A percentile compares a stretch with the other conserved stretches of the same genome.
Conservation (phyloP, 2,888 invertebrate genomes). For the Hartigia nigra region DNA sequence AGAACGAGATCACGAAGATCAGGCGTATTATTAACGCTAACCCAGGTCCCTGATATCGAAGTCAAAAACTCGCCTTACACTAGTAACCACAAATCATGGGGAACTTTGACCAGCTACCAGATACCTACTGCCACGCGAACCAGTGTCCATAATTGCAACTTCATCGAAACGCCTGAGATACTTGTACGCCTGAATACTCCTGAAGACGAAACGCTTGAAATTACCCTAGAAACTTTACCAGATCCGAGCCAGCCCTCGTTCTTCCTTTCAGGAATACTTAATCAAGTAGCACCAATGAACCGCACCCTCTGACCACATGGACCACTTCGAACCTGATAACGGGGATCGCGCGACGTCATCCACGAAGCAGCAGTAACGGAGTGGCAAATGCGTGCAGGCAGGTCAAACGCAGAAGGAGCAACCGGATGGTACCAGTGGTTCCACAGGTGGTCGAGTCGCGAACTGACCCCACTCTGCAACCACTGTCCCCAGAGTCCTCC, state of each 20-base stretch:
- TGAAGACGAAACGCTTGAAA: neutral
- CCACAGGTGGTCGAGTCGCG: conserved; percentile 59
- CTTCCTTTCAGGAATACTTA: neutral
- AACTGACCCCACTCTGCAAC: conserved; percentile 53
- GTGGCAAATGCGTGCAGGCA: conserved; percentile 26
- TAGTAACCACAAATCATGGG: neutral
- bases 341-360: neutral
- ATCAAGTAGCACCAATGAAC: neutral
- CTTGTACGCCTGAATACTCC: neutral
- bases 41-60: neutral
- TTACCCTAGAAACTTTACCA: neutral
- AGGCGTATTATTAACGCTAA: neutral
- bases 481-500: conserved; percentile 27
- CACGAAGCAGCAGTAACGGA: neutral
- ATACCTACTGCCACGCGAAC: neutral
- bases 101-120: neutral
- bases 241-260: neutral
- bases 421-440: conserved; percentile 24
- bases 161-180: neutral
- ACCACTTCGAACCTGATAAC: neutral
- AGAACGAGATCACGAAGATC: neutral
- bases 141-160: neutral
- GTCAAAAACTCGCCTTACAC: neutral
- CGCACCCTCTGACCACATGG: neutral
- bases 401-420: conserved; percentile 39